These are phyloP conservation scores for Sebastes itinus DNA, from an alignment of 2,797 vertebrate species.

Conservation along the genomic window DNA sequence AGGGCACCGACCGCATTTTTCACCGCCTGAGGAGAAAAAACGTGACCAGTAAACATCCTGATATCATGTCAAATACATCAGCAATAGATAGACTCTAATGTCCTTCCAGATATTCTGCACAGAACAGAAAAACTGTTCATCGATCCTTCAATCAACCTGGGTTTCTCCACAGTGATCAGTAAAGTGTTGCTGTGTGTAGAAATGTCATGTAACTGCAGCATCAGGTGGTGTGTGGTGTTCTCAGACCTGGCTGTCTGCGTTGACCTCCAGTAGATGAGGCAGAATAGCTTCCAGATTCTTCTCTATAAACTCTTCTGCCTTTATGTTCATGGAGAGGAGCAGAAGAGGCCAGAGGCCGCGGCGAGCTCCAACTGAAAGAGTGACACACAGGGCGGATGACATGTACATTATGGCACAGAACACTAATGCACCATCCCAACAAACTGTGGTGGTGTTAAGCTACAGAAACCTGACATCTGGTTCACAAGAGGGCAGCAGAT, in stretches of 20 bases:
- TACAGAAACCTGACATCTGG: not conserved
- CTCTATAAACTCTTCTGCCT: conserved; percentile 88
- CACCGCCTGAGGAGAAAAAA: conserved; percentile 81
- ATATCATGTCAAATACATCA: not conserved
- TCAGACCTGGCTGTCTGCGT: conserved; percentile 86
- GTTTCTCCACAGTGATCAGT: not conserved
- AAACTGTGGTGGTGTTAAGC: not conserved
- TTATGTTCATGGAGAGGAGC: conserved; percentile 90
- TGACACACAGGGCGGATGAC: fast-evolving
- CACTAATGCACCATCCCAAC: not conserved
- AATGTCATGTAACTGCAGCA: not conserved
- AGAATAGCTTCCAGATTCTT: conserved; percentile 89
- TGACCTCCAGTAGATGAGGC: conserved; percentile 83
- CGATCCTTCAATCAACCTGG: not conserved
- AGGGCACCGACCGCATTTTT: conserved; percentile 92
- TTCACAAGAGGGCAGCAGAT: not conserved
- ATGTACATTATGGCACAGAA: not conserved
- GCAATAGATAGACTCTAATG: not conserved
- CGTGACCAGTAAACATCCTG: not conserved
- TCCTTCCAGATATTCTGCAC: not conserved
- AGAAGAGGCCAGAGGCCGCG: conserved; percentile 89
- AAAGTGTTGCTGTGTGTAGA: not conserved
- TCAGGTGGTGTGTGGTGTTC: not conserved
- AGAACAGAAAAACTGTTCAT: not conserved
- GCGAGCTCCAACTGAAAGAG: conserved; percentile 82